Evolutionary conservation across 2,797 vertebrate genomes (phyloP).

Genomic region (Pseudopleuronectes americanus): DNA sequence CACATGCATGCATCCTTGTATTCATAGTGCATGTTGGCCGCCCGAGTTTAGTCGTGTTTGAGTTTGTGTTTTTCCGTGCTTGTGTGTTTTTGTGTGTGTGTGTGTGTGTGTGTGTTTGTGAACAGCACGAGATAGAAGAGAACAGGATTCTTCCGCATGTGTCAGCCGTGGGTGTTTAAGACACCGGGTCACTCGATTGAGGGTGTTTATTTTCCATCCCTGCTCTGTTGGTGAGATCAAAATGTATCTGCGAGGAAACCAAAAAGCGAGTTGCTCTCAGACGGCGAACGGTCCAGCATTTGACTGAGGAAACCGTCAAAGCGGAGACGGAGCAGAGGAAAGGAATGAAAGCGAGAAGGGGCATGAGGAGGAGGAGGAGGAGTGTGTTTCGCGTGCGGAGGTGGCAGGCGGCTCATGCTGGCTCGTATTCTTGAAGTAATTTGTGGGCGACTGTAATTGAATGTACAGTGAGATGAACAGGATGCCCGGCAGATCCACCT

Average conservation of each 20-base stretch:
- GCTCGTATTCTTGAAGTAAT: constrained; percentile 73
- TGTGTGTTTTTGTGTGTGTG: neutral
- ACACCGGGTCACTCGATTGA: constrained; percentile 38
- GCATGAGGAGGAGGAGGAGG: constrained; percentile 56
- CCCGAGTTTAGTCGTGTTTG: neutral
- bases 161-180: constrained; percentile 63
- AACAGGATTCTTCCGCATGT: constrained; percentile 54
- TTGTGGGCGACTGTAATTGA: constrained; percentile 78
- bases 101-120: constrained; percentile 5
- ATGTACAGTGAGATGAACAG: constrained; percentile 76
- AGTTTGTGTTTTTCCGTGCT: neutral
- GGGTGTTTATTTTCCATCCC: constrained; percentile 48
- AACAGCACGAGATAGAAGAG: constrained; percentile 15
- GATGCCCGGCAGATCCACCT: constrained; percentile 67
- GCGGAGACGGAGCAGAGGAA: constrained; percentile 38
- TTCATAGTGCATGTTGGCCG: neutral
- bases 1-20: constrained; percentile 1
- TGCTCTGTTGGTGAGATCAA: constrained; percentile 52
- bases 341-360: constrained; percentile 50
- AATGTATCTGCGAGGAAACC: constrained; percentile 30
- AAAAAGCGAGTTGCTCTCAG: constrained; percentile 48
- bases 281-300: constrained; percentile 38
- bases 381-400: constrained; percentile 62
- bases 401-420: constrained; percentile 70
- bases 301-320: constrained; percentile 50